phyloP scores from a whole-genome alignment of 2,797 vertebrate genomes.

The Melanotaenia parkinsoni region DNA sequence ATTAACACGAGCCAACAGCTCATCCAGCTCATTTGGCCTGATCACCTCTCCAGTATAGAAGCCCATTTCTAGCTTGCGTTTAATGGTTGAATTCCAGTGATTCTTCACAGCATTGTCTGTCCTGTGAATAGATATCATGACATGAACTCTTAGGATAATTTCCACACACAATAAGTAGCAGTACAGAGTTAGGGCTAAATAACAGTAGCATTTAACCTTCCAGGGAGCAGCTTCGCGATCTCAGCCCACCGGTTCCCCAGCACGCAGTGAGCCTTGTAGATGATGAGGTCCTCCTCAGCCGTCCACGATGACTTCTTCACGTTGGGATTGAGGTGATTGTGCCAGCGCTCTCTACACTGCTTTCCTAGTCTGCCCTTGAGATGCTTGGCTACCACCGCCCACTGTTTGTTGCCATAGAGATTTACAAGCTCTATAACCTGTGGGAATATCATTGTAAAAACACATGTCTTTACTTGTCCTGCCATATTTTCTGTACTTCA shows the following conservation, averaged over 20 bases:
- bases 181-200: background rate
- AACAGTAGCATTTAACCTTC: constrained; percentile 81
- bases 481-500: background rate
- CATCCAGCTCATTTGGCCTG: constrained; percentile 72
- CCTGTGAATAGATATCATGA: constrained; percentile 68
- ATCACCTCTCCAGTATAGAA: constrained; percentile 85
- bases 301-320: constrained; percentile 99
- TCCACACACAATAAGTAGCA: background rate
- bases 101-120: constrained; percentile 99
- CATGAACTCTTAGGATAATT: no score
- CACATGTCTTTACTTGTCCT: background rate
- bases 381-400: constrained; percentile 95
- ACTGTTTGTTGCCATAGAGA: constrained; percentile 95
- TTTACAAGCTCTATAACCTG: constrained; percentile 97
- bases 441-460: background rate
- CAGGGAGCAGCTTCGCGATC: constrained; percentile 96
- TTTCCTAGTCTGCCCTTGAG: constrained; percentile 96
- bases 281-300: constrained; percentile 94
- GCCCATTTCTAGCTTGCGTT: constrained; percentile 93
- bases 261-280: constrained; percentile 93
- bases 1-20: constrained; percentile 63
- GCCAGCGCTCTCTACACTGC: constrained; percentile 98
- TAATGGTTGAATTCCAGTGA: constrained; percentile 99
- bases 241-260: constrained; percentile 98
- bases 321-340: constrained; percentile 97